A percentile compares a stretch with the other conserved stretches of the same genome.
These are phyloP conservation scores for Dunckerocampus dactyliophorus DNA, from an alignment of 2,113 vertebrate species.

Conservation along the genomic window DNA sequence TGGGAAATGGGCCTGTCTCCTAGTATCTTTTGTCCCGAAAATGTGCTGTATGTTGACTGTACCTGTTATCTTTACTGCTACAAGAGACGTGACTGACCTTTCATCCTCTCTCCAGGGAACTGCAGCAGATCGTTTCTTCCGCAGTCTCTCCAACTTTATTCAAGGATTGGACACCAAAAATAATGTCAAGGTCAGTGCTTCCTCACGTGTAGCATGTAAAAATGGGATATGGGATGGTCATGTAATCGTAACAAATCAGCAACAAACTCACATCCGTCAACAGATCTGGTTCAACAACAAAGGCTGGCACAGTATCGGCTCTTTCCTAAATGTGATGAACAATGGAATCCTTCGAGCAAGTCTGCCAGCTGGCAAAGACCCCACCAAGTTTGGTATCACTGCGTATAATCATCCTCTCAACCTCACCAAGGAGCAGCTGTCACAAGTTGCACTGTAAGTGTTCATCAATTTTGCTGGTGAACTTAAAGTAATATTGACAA, in stretches of 20 bases:
- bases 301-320: conserved; percentile 92
- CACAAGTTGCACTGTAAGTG: conserved; percentile 95
- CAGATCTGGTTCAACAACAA: conserved; percentile 99
- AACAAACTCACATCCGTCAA: conserved; percentile 10
- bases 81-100: background rate
- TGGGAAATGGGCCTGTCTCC: no score
- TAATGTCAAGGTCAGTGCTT: conserved; percentile 87
- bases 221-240: background rate
- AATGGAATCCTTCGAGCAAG: conserved; percentile 89
- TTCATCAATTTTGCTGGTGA: background rate
- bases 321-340: conserved; percentile 95
- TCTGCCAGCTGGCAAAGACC: conserved; percentile 79
- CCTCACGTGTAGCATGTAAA: background rate
- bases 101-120: conserved; percentile 73
- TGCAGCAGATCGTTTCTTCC: conserved; percentile 87
- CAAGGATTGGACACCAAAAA: conserved; percentile 88
- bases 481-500: background rate
- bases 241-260: background rate
- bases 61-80: background rate
- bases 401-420: conserved; percentile 94
- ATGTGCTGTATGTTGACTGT: no score
- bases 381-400: conserved; percentile 83
- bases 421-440: conserved; percentile 96
- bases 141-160: conserved; percentile 84
- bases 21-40: no score